A percentile compares a stretch with the other conserved stretches of the same genome.
These are phyloP conservation scores for Thyatira batis DNA, from an alignment of 2,888 invertebrate genomes.

Conservation along the genomic window DNA sequence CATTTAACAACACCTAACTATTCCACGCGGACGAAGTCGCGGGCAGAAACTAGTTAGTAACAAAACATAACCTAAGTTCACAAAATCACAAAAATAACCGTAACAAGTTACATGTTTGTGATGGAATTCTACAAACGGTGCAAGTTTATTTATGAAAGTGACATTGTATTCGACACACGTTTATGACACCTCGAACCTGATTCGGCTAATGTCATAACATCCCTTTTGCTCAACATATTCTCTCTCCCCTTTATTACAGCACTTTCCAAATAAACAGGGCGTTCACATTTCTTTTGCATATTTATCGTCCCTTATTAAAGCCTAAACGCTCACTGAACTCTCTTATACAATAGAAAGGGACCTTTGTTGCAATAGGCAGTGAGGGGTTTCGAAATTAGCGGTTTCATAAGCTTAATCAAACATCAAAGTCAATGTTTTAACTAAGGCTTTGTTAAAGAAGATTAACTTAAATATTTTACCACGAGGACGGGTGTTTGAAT, in stretches of 20 bases:
- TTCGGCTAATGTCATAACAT: conserved; percentile 2
- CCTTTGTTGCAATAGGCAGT: conserved; percentile 11
- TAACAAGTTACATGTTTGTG: no score
- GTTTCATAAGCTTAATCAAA: no score
- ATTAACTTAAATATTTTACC: no score
- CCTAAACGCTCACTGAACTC: conserved; percentile 21
- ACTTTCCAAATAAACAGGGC: conserved; percentile 9
- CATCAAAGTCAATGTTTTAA: no score
- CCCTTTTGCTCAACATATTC: not conserved
- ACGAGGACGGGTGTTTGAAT: no score
- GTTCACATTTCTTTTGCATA: conserved; percentile 21
- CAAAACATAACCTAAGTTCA: no score
- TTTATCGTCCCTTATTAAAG: conserved; percentile 31
- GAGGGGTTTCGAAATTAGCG: not conserved
- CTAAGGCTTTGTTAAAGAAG: no score
- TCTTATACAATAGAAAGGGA: conserved; percentile 22
- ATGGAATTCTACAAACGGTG: not conserved
- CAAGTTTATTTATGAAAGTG: not conserved
- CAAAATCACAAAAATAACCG: no score
- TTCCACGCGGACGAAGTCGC: no score
- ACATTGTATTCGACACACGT: not conserved
- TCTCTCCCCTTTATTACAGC: not conserved
- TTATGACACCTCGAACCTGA: not conserved
- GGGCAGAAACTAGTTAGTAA: no score
- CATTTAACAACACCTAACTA: no score